These are phyloP conservation scores for Sakesphorus luctuosus DNA, from an alignment of 2,113 vertebrate genomes.

Conservation along the genomic window DNA sequence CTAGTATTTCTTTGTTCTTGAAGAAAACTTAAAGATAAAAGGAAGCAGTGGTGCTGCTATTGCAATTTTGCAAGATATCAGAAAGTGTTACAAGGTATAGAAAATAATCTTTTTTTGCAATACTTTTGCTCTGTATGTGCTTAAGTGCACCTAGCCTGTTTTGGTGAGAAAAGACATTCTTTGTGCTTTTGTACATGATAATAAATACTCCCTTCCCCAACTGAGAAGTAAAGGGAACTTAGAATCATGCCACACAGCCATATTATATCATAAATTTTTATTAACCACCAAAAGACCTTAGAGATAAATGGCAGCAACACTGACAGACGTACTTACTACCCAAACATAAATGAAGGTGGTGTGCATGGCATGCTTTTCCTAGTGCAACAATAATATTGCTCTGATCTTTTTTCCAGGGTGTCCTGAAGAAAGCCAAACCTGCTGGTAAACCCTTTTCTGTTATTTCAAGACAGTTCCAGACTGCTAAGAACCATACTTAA, in stretches of 20 bases:
- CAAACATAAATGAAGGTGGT: not conserved
- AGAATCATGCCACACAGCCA: not conserved
- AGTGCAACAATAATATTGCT: not conserved
- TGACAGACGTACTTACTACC: not conserved
- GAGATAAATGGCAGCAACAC: not conserved
- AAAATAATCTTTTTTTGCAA: not conserved
- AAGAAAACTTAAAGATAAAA: not conserved
- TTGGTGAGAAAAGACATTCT: not conserved
- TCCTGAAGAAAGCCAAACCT: not conserved
- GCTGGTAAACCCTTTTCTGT: not conserved
- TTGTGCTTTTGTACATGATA: not conserved
- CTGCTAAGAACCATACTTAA: not conserved
- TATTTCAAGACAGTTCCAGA: not conserved
- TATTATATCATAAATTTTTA: not conserved
- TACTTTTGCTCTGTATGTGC: not conserved
- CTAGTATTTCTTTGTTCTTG: not conserved
- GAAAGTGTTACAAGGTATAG: not conserved
- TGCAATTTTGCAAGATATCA: not conserved
- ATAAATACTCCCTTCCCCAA: not conserved
- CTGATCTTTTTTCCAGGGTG: not conserved
- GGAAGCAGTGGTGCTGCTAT: rapidly evolving
- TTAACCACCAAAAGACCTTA: not conserved
- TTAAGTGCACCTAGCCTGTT: not conserved
- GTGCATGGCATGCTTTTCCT: rapidly evolving
- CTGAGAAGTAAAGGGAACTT: not conserved